Evolutionary conservation across 1,140 invertebrate genomes (phyloP), one percentile per base, ranked within the genome.

Genomic region (Pachypeltis micranthus): DNA sequence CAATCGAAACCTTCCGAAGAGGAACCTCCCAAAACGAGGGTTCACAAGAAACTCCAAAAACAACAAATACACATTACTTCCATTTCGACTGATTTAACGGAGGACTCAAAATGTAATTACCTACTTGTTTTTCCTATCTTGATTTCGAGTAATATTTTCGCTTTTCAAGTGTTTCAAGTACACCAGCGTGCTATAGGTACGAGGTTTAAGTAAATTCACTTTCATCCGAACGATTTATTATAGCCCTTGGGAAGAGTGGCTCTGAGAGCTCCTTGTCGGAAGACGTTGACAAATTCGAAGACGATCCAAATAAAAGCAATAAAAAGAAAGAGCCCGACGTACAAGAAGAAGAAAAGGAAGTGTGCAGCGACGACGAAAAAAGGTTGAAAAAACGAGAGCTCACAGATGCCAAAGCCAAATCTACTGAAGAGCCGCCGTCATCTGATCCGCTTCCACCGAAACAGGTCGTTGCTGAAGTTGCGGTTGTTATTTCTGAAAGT

Each of bases 181-280:
- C n/a, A n/a, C n/a, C n/a, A n/a, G n/a, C n/a, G n/a, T n/a, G n/a
- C n/a, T n/a, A n/a, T n/a, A n/a, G n/a, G n/a, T n/a, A n/a, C n/a
- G n/a, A n/a, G n/a, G n/a, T n/a, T n/a, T n/a, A n/a, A n/a, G n/a
- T n/a, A n/a, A n/a, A n/a, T n/a, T n/a, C n/a, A n/a, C n/a, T n/a
- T n/a, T n/a, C n/a, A n/a, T n/a, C n/a, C n/a, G n/a, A n/a, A n/a
- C n/a, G n/a, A n/a, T 47, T 60, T 31, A 58, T 61, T 61, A n/a
- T 7, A 59, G 57, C 29, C 12, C n/a, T 59, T 10, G 80, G 79
- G 34, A 92, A 91, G 75, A 91, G 88, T 67, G 87, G 83, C 4
- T 91, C 88, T 1, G 90, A 91, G 68, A 91, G 88, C 67, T 91
- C 88, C 69, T 75, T 92, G 51, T 91, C 89, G 0, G 90, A 91